phyloP scores from a whole-genome alignment of 1,140 invertebrate genomes.

The Sitodiplosis mosellana region DNA sequence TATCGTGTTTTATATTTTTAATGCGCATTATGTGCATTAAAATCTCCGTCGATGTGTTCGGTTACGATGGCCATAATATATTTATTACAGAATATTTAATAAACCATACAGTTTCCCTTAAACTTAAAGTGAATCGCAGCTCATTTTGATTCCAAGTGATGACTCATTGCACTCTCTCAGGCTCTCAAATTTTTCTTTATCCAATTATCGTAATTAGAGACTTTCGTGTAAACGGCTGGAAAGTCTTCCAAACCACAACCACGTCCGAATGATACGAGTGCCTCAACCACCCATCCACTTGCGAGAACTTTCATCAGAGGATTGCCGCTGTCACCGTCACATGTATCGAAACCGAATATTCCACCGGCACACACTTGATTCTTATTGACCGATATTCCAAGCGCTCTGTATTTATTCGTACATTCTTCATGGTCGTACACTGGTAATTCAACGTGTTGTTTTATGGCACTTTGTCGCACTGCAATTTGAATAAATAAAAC shows the following conservation, averaged over 20 bases:
- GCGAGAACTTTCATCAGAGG: slow-evolving; percentile 29
- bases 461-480: slow-evolving; percentile 29
- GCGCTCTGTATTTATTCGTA: slow-evolving; percentile 24
- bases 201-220: slow-evolving; percentile 28
- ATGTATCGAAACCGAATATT: slow-evolving; percentile 40
- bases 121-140: no score
- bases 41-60: no score
- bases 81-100: no score
- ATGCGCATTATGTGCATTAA: no score
- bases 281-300: slow-evolving; percentile 29
- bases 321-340: slow-evolving; percentile 61
- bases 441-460: slow-evolving; percentile 34
- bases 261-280: slow-evolving; percentile 33
- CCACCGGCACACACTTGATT: slow-evolving; percentile 46
- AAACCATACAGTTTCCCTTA: no score
- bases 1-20: no score
- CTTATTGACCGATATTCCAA: slow-evolving; percentile 9
- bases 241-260: slow-evolving; percentile 24
- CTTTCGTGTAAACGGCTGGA: slow-evolving; percentile 31
- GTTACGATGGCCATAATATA: no score
- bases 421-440: slow-evolving; percentile 29
- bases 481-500: neutral
- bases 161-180: neutral
- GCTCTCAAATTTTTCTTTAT: slow-evolving; percentile 19
- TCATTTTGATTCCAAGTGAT: no score